Conservation (phyloP, 1,140 invertebrate species). For the Paraescarpia echinospica region DNA sequence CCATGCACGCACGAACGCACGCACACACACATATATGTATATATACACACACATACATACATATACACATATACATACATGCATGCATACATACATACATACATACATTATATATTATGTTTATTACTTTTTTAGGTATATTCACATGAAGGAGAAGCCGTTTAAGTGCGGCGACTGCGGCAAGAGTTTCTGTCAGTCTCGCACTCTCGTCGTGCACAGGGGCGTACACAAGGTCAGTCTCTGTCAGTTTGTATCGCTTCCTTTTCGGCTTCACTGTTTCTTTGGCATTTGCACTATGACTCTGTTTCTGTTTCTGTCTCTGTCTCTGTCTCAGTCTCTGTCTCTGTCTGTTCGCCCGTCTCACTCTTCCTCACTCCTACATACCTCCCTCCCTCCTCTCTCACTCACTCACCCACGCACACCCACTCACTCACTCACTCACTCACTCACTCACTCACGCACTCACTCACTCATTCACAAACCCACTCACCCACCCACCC, state of each 20-base stretch:
- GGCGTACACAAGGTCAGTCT: slow-evolving; percentile 16
- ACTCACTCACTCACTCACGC: no score
- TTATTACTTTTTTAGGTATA: slow-evolving; percentile 21
- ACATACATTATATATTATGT: background rate
- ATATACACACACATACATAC: background rate
- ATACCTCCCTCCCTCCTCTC: no score
- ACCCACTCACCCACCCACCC: no score
- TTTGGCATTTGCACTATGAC: background rate
- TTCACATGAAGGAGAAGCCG: slow-evolving; percentile 73
- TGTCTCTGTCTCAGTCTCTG: background rate
- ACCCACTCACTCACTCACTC: no score
- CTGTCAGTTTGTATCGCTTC: background rate
- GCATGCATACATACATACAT: background rate
- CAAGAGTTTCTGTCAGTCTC: slow-evolving; percentile 90
- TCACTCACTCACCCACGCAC: no score
- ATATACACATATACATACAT: background rate
- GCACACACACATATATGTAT: background rate
- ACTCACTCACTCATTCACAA: no score
- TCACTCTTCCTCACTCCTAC: background rate
- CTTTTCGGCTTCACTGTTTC: no score
- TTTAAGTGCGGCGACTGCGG: slow-evolving; percentile 92
- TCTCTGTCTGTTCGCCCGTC: no score
- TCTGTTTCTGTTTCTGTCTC: background rate
- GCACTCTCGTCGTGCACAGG: slow-evolving; percentile 87
- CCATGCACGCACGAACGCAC: background rate